Evolutionary conservation across 2,797 vertebrate species (phyloP).

Genomic region (Brachyalestes nurse): DNA sequence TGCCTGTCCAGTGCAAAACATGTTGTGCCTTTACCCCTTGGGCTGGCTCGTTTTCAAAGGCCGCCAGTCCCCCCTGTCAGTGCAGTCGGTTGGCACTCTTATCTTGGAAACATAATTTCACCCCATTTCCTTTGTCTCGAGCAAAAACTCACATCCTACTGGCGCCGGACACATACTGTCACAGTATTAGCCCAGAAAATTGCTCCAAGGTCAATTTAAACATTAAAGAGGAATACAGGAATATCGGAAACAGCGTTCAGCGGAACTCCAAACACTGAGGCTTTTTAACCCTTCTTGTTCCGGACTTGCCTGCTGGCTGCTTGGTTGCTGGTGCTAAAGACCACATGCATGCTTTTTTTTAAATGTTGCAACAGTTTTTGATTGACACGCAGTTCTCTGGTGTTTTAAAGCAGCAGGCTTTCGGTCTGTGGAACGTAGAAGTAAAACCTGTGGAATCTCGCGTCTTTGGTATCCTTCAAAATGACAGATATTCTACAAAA

Average conservation of each 20-base stretch:
- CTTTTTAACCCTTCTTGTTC: constrained; percentile 29
- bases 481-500: background rate
- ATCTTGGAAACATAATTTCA: constrained; percentile 70
- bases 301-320: background rate
- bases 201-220: constrained; percentile 66
- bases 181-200: constrained; percentile 70
- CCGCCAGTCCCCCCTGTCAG: constrained; percentile 48
- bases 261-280: constrained; percentile 20
- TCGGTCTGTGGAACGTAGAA: background rate
- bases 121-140: constrained; percentile 69
- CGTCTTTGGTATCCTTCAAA: background rate
- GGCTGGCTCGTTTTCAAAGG: constrained; percentile 45
- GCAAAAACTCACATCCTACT: constrained; percentile 68
- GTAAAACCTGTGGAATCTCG: background rate
- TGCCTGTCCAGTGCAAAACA: constrained; percentile 21
- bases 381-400: background rate
- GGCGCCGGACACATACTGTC: constrained; percentile 69
- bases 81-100: constrained; percentile 65
- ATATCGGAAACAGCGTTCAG: constrained; percentile 47
- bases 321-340: background rate
- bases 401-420: background rate
- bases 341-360: background rate
- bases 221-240: constrained; percentile 55
- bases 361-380: background rate
- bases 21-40: constrained; percentile 40